A percentile compares a stretch with the other conserved stretches of the same genome.
phyloP scores from a whole-genome alignment of 2,888 invertebrate species.

The Megamerina dolium region DNA sequence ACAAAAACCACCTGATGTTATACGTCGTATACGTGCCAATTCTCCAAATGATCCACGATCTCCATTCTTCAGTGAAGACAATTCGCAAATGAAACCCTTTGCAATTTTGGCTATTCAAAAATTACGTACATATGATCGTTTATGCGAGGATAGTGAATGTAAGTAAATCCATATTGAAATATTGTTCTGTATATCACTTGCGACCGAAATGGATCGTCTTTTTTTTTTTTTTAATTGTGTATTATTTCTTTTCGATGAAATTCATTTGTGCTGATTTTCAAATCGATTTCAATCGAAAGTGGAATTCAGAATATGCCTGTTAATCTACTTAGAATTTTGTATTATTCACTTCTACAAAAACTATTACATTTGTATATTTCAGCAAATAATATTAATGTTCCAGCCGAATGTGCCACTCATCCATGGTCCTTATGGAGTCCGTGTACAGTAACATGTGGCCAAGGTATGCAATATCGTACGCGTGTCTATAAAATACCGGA shows the following conservation, averaged over 20 bases:
- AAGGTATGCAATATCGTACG: conserved; percentile 43
- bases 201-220: background rate
- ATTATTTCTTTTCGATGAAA: background rate
- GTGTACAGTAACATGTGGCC: conserved; percentile 52
- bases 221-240: background rate
- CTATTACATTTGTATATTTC: no score
- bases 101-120: conserved; percentile 77
- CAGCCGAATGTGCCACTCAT: conserved; percentile 45
- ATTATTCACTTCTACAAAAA: no score
- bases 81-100: conserved; percentile 76
- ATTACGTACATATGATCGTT: conserved; percentile 72
- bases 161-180: conserved; percentile 16
- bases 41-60: conserved; percentile 81
- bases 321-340: no score
- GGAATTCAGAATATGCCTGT: no score
- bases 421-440: conserved; percentile 53
- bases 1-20: conserved; percentile 77
- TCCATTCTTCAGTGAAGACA: conserved; percentile 80
- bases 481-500: conserved; percentile 43
- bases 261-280: no score
- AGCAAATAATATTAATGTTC: conserved; percentile 44
- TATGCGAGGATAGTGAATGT: conserved; percentile 56
- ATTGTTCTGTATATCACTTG: background rate
- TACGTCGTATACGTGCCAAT: conserved; percentile 76
- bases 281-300: no score